Evolutionary conservation across 2,113 vertebrate genomes (phyloP), one percentile per base, ranked within the genome.

Genomic region (Antechinus flavipes): DNA sequence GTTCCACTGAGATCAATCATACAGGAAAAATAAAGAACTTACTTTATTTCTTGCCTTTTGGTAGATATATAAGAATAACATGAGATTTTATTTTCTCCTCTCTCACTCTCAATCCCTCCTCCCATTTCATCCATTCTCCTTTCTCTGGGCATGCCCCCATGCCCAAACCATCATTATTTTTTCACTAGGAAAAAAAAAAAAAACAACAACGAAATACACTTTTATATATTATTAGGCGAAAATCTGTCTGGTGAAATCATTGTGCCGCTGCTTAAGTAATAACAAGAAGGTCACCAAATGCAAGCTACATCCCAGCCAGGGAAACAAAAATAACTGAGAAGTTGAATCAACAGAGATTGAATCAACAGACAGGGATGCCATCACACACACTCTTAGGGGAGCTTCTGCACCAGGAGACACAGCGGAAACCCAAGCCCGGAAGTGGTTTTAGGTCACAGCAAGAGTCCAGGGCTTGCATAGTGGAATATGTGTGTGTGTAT

Each of bases 181-280:
- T 95, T 93, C 93, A 96, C 94, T 93, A 98, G 96, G 96, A 95
- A 98, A 98, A 52, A 52, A 49, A 49, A 49, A 49, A 49, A 49
- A 49, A 49, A n/a, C n/a, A 1, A 42, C 42, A 42, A 98, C 97
- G 98, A 98, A 98, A 97, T 91, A 98, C 97, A 98, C 97, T 97
- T 98, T 99, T 97, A 14, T 35, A 35, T 14, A 98, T 96, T 98
- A 94, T 97, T 98, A 97, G 98, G 97, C 98, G 98, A 96, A 97
- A 97, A 98, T 97, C 95, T 84, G 35, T 98, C 97, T 98, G 98
- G 98, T 98, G 98, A 98, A 98, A 98, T 98, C 97, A 94, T 98
- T 97, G 96, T 97, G 97, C 95, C 95, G 96, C 97, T 98, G 94
- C 97, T 98, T 98, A 97, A 98, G 96, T 97, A 97, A 98, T 98